Evolutionary conservation across 2,113 vertebrate genomes (phyloP), one percentile per base, ranked within the genome.

Genomic region (Myocastor coypus): DNA sequence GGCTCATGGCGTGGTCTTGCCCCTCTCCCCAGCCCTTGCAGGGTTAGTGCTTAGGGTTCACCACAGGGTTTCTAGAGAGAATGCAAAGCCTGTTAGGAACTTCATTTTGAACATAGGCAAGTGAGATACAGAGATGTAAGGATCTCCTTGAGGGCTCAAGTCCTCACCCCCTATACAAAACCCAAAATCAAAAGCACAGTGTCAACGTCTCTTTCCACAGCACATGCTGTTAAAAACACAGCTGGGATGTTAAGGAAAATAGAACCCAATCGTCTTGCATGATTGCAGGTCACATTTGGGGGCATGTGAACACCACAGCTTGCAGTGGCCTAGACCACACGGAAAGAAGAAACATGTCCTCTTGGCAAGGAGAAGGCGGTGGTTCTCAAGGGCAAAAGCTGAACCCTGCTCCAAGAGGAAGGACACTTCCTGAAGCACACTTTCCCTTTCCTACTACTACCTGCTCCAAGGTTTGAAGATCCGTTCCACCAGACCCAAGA

Each of bases 281-380:
- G 16, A 92, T 91, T 57, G 73, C 19, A 11, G 0, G 10, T 96
- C 88, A 46, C 50, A 40, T 40, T 87, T n/a, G 59, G 78, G 89
- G 71, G 34, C 40, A 55, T 0, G 1, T 66, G 82, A 83, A 64
- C 78, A 55, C 30, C 22, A 66, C 52, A 82, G 77, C 77, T 66
- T 20, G 42, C 69, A 13, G 73, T 66, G 6, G 69, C 66, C n/a
- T 20, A 28, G 78, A 75, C 68, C 63, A 68, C 61, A 4, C 22
- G 28, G 14, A 40, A 75, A 0, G n/a, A 34, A 34, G 66, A 59
- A 63, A 34, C 37, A 0, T 2, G 4, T 19, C 19, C n/a, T 40
- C 40, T 57, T 20, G 20, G 68, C 59, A 66, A 61, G 42, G 77
- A 87, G 30, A 52, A 71, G 0, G 0, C 0, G 0, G 30, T 3